Percentiles rank a stretch among this genome's conserved stretches.
Evolutionary conservation across 2,797 vertebrate species (phyloP).

Genomic region (Scolopax rusticola): DNA sequence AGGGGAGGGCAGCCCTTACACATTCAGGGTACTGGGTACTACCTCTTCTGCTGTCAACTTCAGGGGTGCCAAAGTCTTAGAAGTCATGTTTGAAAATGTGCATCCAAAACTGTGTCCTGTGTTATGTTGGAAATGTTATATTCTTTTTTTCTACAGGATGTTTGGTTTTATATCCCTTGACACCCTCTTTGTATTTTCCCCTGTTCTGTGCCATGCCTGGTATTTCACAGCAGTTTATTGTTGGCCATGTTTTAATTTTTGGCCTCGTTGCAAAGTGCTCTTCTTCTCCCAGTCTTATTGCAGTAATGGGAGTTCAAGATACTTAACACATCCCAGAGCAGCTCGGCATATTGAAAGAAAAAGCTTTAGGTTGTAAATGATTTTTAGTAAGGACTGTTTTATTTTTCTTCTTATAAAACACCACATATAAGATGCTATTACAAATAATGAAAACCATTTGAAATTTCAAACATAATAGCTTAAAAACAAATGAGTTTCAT

Average conservation of each 20-base stretch:
- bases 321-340: not conserved
- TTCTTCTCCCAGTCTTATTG: not conserved
- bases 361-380: not conserved
- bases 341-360: not conserved
- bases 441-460: constrained; percentile 34
- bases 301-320: not conserved
- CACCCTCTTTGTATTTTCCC: not conserved
- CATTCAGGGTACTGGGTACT: not conserved
- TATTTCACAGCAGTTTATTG: not conserved
- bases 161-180: not conserved
- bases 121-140: not conserved
- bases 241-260: constrained; percentile 11
- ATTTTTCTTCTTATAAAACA: constrained; percentile 17
- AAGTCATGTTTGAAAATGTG: not conserved
- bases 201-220: fast-evolving
- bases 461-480: constrained; percentile 17
- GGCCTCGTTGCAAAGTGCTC: not conserved
- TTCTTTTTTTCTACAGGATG: not conserved
- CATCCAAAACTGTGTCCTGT: fast-evolving
- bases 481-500: constrained; percentile 9
- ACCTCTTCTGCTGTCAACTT: not conserved
- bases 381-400: constrained; percentile 12
- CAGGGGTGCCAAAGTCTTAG: not conserved
- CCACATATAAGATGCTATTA: not conserved
- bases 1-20: not conserved